A percentile compares a stretch with the other conserved stretches of the same genome.
Evolutionary conservation across 2,113 vertebrate species (phyloP).

Genomic region (Accipiter cooperii): DNA sequence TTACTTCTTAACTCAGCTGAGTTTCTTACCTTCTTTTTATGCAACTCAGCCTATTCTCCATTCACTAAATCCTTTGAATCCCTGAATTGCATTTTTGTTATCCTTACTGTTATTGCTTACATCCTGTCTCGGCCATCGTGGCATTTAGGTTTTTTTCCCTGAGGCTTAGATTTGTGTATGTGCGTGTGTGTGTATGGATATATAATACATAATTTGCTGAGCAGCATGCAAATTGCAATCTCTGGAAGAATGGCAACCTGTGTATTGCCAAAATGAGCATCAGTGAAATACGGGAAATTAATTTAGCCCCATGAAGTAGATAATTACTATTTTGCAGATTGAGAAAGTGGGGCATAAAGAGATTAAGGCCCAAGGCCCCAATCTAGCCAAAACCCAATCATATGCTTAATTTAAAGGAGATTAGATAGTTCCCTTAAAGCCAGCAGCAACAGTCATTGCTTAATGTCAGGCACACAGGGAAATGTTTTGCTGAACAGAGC

Average conservation of each 20-base stretch:
- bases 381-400: conserved; percentile 39
- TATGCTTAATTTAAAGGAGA: conserved; percentile 59
- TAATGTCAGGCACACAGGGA: not conserved
- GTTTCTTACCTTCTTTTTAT: not conserved
- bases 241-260: not conserved
- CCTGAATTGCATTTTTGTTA: not conserved
- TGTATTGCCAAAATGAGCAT: not conserved
- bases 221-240: not conserved
- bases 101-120: conserved; percentile 8
- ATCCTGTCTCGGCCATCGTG: not conserved
- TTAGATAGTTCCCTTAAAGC: conserved; percentile 28
- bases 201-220: not conserved
- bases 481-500: not conserved
- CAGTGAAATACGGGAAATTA: conserved; percentile 15
- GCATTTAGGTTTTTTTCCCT: not conserved
- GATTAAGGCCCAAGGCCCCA: conserved; percentile 43
- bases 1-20: not conserved
- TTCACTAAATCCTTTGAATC: not conserved
- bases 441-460: not conserved
- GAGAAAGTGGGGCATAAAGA: conserved; percentile 54
- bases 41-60: not conserved
- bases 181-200: not conserved
- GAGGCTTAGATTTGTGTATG: not conserved
- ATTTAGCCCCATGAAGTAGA: conserved; percentile 36
- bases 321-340: conserved; percentile 54